phyloP scores from a whole-genome alignment of 2,888 invertebrate genomes.

The Clostera curtula region DNA sequence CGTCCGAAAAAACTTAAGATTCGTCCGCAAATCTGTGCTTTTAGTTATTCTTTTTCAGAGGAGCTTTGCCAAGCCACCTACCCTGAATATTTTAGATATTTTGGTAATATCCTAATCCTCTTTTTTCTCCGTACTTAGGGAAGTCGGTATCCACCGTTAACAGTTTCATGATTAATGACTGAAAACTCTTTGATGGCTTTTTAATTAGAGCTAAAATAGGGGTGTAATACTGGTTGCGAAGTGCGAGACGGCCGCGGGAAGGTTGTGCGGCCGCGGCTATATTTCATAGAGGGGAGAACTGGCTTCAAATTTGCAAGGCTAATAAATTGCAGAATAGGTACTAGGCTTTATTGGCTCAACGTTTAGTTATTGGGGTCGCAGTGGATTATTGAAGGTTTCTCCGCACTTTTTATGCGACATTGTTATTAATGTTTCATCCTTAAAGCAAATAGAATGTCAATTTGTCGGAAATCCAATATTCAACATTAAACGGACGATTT shows the following conservation, averaged over 20 bases:
- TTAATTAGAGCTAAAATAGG: conserved; percentile 75
- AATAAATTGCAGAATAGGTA: conserved; percentile 72
- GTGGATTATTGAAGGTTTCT: conserved; percentile 55
- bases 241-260: conserved; percentile 36
- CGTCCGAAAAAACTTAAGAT: conserved; percentile 63
- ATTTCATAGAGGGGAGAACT: conserved; percentile 62
- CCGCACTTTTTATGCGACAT: conserved; percentile 40
- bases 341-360: conserved; percentile 70
- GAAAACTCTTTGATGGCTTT: conserved; percentile 76
- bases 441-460: too few species aligned
- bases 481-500: too few species aligned
- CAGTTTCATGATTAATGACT: conserved; percentile 76
- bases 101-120: conserved; percentile 68
- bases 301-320: conserved; percentile 71
- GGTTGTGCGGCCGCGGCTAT: conserved; percentile 62
- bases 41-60: conserved; percentile 45
- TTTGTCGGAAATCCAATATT: too few species aligned
- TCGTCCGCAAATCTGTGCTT: conserved; percentile 50
- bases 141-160: conserved; percentile 70
- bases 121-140: conserved; percentile 56
- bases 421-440: too few species aligned
- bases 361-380: conserved; percentile 52
- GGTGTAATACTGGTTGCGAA: conserved; percentile 60
- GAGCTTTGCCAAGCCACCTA: conserved; percentile 61
- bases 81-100: conserved; percentile 67